These are phyloP conservation scores for Dicentrarchus labrax DNA, from an alignment of 2,113 vertebrate genomes.

Conservation along the genomic window DNA sequence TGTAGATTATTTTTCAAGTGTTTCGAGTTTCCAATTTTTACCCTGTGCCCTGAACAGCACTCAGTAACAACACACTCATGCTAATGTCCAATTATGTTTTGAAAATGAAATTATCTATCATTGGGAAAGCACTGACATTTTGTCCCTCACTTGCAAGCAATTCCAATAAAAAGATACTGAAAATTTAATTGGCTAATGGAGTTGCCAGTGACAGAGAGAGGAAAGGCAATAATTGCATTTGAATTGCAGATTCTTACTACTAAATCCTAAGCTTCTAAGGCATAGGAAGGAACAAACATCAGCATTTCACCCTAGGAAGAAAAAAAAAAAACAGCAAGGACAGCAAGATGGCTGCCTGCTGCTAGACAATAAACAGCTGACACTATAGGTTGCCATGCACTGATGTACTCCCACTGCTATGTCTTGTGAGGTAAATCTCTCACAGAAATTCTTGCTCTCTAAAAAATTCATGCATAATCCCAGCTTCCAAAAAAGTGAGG, in stretches of 20 bases:
- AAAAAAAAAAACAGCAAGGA: slow-evolving; percentile 76
- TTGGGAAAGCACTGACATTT: slow-evolving; percentile 58
- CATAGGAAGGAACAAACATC: slow-evolving; percentile 75
- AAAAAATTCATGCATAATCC: slow-evolving; percentile 56
- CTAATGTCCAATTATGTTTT: slow-evolving; percentile 67
- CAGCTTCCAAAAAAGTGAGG: slow-evolving; percentile 32
- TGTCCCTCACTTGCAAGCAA: slow-evolving; percentile 50
- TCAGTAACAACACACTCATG: slow-evolving; percentile 35
- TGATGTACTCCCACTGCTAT: slow-evolving; percentile 66
- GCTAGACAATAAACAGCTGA: slow-evolving; percentile 80
- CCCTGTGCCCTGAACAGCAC: slow-evolving; percentile 19
- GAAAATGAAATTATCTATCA: slow-evolving; percentile 69
- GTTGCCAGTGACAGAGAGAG: slow-evolving; percentile 49
- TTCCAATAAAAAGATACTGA: slow-evolving; percentile 58
- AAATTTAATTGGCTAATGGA: slow-evolving; percentile 68
- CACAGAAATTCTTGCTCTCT: slow-evolving; percentile 46
- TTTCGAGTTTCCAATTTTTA: slow-evolving; percentile 50
- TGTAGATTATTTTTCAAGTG: slow-evolving; percentile 43
- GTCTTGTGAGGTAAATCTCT: slow-evolving; percentile 63
- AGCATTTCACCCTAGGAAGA: slow-evolving; percentile 72
- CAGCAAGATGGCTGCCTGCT: slow-evolving; percentile 80
- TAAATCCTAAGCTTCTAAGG: slow-evolving; percentile 66
- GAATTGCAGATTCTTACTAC: slow-evolving; percentile 71
- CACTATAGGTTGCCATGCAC: slow-evolving; percentile 68
- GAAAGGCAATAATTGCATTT: slow-evolving; percentile 74